Base-by-base conservation (phyloP, 37 sponge, comb jelly and placozoan species). In the Geodia barretti region DNA sequence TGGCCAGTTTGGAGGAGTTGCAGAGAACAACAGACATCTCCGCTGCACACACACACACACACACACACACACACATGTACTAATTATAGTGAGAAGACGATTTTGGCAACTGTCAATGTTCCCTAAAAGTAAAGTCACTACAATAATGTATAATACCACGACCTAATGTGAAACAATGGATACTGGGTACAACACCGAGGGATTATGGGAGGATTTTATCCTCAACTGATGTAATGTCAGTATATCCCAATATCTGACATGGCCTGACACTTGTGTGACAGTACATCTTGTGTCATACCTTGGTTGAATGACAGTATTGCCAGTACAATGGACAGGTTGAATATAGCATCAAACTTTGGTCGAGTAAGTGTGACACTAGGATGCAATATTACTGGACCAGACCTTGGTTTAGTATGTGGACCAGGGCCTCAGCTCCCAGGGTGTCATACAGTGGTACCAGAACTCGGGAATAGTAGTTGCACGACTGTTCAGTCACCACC, bases 381-480 rank as follows among this genome's bases (percentile, higher is more conserved):
- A 30, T 30, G 64, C 29, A 64, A 7, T 3, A 7, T 2, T 4
- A 7, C 4, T 26, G 4, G 34, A 32, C 21, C 39, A 17, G 60
- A 87, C 91, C 86, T 72, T 96, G 92, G 62, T 93, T 94, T 33
- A 98, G 75, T 68, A 96, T 96, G 86, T 92, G 88, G 34, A 74
- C 82, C 14, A 92, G 87, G 33, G 96, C 96, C 19, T 95, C 94
- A 20, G 90, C 77, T 41, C 99, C 99, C 30, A 98, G 90, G 20
- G 99, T 98, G 90, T 98, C 99, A 62, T 98, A 98, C 34, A 98
- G 92, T 40, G 99, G 92, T 9, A 98, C 96, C 41, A 92, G 62
- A 21, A 91, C 87, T 58, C 91, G 86, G 17, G 94, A 89, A 76
- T 89, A 98, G 73, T 79, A 76, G 66, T 86, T 86, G 62, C 93